These are phyloP conservation scores for Phymorhynchus buccinoides DNA, from an alignment of 1,140 invertebrate genomes.

Conservation along the genomic window DNA sequence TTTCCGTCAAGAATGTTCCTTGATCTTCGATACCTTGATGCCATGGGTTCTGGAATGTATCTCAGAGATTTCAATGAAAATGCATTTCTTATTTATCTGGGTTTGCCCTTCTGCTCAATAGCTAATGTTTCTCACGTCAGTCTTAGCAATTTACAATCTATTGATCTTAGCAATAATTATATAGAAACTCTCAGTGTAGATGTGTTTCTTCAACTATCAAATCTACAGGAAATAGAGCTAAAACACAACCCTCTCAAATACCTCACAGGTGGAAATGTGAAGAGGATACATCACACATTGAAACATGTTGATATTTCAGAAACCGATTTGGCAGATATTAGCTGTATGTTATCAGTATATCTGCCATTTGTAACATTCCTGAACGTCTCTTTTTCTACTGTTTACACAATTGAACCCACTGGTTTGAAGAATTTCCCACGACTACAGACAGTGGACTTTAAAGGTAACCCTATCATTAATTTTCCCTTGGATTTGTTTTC, in stretches of 20 bases:
- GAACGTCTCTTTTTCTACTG: background rate
- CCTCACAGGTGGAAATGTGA: background rate
- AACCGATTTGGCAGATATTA: background rate
- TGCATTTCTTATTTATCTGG: background rate
- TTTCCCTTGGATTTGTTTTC: conserved; percentile 34
- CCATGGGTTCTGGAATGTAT: background rate
- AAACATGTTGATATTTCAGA: background rate
- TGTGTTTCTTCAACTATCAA: background rate
- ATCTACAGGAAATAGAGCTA: background rate
- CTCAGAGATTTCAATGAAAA: background rate
- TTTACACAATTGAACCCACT: background rate
- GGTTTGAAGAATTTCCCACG: conserved; percentile 1
- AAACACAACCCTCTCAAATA: background rate
- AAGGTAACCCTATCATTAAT: background rate
- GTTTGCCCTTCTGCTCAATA: background rate
- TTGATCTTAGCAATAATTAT: background rate
- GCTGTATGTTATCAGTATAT: background rate
- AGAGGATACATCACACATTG: too few relatives aligned
- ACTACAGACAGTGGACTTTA: background rate
- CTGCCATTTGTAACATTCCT: background rate
- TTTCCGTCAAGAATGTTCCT: background rate
- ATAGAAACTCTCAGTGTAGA: background rate
- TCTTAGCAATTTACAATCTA: background rate
- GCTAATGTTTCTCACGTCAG: background rate
- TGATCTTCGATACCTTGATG: background rate